Percentiles rank a stretch among this genome's conserved stretches.
Evolutionary conservation across 2,113 vertebrate genomes (phyloP).

Genomic region (Columbina picui): DNA sequence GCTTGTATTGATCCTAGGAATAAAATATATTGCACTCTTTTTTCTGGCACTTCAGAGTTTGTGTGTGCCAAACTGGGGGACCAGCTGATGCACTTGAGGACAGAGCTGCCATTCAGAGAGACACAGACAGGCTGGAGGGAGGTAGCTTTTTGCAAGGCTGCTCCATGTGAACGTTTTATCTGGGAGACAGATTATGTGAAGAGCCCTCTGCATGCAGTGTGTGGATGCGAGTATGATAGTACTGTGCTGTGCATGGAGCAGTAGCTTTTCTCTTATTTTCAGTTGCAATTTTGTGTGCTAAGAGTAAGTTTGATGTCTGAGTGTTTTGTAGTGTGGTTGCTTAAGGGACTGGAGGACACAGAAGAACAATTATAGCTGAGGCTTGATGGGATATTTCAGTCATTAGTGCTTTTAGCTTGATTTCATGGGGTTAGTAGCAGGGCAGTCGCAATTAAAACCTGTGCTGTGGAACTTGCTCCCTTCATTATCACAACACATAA

Average conservation of each 20-base stretch:
- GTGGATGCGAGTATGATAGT: fast-evolving
- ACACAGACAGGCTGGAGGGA: background rate
- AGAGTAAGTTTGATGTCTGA: fast-evolving
- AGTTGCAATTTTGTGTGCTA: background rate
- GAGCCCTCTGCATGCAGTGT: background rate
- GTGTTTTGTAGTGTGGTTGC: background rate
- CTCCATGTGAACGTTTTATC: background rate
- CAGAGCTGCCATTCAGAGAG: background rate
- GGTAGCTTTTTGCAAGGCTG: background rate
- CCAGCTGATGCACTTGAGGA: background rate
- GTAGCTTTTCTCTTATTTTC: background rate
- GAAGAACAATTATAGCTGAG: background rate
- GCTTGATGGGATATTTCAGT: background rate
- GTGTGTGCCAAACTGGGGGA: too few relatives aligned
- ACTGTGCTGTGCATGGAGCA: fast-evolving
- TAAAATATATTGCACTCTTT: background rate
- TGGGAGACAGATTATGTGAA: background rate
- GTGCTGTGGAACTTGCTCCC: background rate
- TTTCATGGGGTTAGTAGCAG: background rate
- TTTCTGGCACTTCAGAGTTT: background rate
- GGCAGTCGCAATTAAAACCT: background rate
- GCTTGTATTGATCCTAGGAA: background rate
- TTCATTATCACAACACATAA: fast-evolving
- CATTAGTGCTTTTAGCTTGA: background rate
- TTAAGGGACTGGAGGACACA: background rate